Evolutionary conservation across 2,113 vertebrate species (phyloP), one percentile per base, ranked within the genome.

Genomic region (Trematocara marginatum): DNA sequence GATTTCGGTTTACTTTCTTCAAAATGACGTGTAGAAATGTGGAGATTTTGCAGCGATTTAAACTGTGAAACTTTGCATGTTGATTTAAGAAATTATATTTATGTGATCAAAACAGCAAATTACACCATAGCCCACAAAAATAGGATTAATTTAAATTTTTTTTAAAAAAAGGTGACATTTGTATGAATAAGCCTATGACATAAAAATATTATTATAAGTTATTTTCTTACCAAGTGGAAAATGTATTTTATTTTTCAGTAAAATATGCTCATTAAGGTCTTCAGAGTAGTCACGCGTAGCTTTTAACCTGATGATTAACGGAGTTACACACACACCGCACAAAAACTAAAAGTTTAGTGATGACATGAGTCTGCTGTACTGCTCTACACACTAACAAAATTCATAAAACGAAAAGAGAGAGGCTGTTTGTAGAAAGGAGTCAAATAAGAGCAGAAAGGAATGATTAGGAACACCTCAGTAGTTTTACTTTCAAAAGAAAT

Each of bases 181-280:
- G 52, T 53, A 78, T 82, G 59, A 45, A 49, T 49, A 64, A 69
- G 7, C 23, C 11, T n/a, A 51, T 57, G 23, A 45, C 56, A 88
- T 29, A 42, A 23, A 79, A 81, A 74, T 45, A 79, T 88, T 85
- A 81, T 85, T 89, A 89, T 86, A 78, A 82, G 59, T 79, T 31
- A 23, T 20, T 82, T 61, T 61, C 9, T 16, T 74, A 3, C 6
- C 29, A 53, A 59, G 34, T 29, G 18, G n/a, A 85, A 82, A 79
- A 40, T 20, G 13, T 6, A 18, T 74, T 79, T 16, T 64, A 38
- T 59, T 23, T 80, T 42, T 84, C 26, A 45, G 15, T 78, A 78
- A 86, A 80, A 80, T 40, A 7, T 76, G 20, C 31, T 59, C 40
- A 18, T 13, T n/a, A 83, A 42, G 79, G 53, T 52, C n/a, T 74